A percentile compares a stretch with the other conserved stretches of the same genome.
These are phyloP conservation scores for Eristalis tenax DNA, from an alignment of 2,888 invertebrate genomes.

Conservation along the genomic window DNA sequence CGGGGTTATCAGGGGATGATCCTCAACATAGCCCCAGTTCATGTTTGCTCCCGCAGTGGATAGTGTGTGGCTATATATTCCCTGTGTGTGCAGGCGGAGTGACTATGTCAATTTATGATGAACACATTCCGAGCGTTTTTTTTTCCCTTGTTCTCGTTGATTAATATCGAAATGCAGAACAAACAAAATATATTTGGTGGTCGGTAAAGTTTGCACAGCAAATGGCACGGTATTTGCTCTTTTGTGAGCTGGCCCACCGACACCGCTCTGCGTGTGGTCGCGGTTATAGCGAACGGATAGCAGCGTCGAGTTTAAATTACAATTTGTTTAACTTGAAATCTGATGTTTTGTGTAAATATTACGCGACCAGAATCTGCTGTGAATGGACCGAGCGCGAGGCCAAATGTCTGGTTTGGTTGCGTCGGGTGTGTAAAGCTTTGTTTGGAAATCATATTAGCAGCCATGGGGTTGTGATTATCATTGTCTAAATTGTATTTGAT, in stretches of 20 bases:
- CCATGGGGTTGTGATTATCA: neutral
- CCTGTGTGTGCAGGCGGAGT: neutral
- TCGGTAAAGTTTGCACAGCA: constrained; percentile 2
- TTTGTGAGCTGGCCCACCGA: neutral
- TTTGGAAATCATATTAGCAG: neutral
- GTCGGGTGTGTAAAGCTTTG: neutral
- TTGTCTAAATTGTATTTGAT: neutral
- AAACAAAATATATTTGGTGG: constrained; percentile 31
- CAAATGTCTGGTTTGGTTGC: neutral
- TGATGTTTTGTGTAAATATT: neutral
- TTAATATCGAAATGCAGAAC: constrained; percentile 38
- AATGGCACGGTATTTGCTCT: neutral
- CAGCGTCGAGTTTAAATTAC: neutral
- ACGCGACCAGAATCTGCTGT: neutral
- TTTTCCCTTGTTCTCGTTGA: constrained; percentile 39
- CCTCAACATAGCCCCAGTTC: neutral
- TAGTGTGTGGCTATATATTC: neutral
- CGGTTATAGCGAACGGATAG: neutral
- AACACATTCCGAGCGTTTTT: constrained; percentile 22
- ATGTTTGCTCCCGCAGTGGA: neutral
- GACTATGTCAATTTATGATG: constrained; percentile 23
- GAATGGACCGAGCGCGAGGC: neutral
- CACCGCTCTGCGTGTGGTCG: neutral
- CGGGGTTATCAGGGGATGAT: neutral
- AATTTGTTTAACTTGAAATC: neutral